phyloP scores from a whole-genome alignment of 2,113 vertebrate genomes.

The Eurypyga helias region DNA sequence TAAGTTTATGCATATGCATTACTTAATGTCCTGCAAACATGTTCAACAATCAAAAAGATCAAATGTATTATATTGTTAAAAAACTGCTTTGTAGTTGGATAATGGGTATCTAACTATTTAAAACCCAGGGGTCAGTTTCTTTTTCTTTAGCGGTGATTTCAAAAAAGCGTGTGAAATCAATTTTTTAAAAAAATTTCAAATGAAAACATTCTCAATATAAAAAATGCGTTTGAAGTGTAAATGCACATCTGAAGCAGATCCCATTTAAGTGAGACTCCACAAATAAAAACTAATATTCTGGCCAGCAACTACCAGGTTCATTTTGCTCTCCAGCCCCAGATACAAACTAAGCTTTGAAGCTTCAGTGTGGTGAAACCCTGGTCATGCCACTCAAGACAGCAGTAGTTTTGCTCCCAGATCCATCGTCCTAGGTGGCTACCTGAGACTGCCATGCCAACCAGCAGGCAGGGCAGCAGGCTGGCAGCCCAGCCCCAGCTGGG shows the following conservation, averaged over 20 bases:
- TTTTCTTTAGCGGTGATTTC: neutral
- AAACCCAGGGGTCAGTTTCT: neutral
- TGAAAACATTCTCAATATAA: neutral
- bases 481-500: neutral
- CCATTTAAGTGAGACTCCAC: neutral
- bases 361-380: neutral
- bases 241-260: neutral
- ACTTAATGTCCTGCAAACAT: neutral
- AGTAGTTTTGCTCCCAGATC: neutral
- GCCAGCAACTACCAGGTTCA: neutral
- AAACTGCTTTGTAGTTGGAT: neutral
- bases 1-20: neutral
- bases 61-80: neutral
- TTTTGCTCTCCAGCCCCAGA: neutral
- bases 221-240: constrained; percentile 3
- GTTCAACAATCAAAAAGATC: neutral
- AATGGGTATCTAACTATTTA: neutral
- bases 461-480: neutral
- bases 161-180: neutral
- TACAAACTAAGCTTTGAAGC: neutral
- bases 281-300: neutral
- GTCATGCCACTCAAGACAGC: neutral
- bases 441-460: neutral
- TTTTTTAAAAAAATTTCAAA: neutral
- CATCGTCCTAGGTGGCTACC: neutral